phyloP scores from a whole-genome alignment of 2,113 vertebrate species.

The Tupaia tana region DNA sequence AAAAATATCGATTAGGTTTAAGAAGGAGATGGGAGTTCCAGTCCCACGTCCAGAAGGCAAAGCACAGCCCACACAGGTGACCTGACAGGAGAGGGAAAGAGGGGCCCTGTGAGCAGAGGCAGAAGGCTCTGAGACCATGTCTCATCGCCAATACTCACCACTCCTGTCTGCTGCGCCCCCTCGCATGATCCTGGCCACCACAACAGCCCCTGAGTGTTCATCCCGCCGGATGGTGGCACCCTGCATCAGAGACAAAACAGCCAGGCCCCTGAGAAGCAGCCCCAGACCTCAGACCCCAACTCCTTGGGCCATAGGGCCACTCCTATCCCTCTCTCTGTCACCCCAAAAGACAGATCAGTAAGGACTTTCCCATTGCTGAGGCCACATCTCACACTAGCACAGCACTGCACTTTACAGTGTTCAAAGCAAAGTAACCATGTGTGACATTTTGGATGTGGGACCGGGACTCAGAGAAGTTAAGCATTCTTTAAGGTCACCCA shows the following conservation, averaged over 20 bases:
- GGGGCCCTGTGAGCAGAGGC: background rate
- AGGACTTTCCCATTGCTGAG: background rate
- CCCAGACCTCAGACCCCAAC: background rate
- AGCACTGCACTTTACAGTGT: background rate
- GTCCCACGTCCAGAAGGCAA: background rate
- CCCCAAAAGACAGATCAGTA: background rate
- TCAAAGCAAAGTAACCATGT: background rate
- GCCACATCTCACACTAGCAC: accelerated
- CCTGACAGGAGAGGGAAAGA: too few species aligned
- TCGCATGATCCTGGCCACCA: slow-evolving; percentile 96
- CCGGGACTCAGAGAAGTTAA: background rate
- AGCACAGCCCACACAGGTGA: background rate
- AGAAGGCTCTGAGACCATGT: background rate
- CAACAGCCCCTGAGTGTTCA: slow-evolving; percentile 94
- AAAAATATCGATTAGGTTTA: background rate
- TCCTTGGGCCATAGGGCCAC: background rate
- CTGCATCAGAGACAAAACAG: slow-evolving; percentile 80
- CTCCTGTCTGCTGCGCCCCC: slow-evolving; percentile 96
- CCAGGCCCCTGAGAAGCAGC: background rate
- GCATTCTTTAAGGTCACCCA: background rate
- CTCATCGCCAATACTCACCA: slow-evolving; percentile 83
- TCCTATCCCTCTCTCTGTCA: background rate
- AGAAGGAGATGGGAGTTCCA: background rate
- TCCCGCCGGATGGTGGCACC: slow-evolving; percentile 96
- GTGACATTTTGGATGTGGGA: background rate